Percentiles rank a stretch among this genome's conserved stretches.
phyloP scores from a whole-genome alignment of 1,140 invertebrate genomes.

The Tigriopus japonicus region DNA sequence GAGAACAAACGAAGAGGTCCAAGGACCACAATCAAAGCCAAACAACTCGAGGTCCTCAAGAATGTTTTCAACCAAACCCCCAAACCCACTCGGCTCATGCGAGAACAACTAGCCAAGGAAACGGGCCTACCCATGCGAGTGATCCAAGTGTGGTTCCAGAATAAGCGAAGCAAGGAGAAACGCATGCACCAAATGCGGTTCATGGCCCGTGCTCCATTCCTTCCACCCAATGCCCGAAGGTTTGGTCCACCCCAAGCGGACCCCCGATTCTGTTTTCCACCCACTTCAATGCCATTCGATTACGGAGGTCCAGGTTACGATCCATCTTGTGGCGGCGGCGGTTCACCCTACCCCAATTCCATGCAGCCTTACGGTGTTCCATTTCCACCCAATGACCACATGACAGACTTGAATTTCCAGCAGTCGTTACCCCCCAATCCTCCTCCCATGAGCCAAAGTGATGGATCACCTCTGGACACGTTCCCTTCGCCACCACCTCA shows the following conservation, averaged over 20 bases:
- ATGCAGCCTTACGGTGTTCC: not conserved
- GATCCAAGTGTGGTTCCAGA: constrained; percentile 73
- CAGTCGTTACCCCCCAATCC: too few relatives aligned
- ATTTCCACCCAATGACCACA: not conserved
- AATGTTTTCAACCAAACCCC: constrained; percentile 93
- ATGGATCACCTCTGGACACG: not conserved
- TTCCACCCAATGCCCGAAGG: constrained; percentile 7
- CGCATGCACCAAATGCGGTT: constrained; percentile 56
- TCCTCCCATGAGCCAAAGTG: too few relatives aligned
- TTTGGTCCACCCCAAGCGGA: not conserved
- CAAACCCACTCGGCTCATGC: constrained; percentile 92
- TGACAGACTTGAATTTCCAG: not conserved
- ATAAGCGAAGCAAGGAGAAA: constrained; percentile 35
- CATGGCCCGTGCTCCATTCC: constrained; percentile 61
- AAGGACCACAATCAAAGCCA: constrained; percentile 94
- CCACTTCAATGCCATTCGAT: not conserved
- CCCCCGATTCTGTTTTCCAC: not conserved
- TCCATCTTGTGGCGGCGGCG: not conserved
- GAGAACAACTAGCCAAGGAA: constrained; percentile 93
- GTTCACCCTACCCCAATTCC: not conserved
- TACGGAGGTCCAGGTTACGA: not conserved
- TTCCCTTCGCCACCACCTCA: not conserved
- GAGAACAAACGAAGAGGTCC: constrained; percentile 66
- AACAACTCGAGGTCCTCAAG: constrained; percentile 86
- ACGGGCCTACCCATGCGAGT: constrained; percentile 96